These are phyloP conservation scores for Anthonomus grandis DNA, from an alignment of 1,140 invertebrate genomes.

Conservation along the genomic window DNA sequence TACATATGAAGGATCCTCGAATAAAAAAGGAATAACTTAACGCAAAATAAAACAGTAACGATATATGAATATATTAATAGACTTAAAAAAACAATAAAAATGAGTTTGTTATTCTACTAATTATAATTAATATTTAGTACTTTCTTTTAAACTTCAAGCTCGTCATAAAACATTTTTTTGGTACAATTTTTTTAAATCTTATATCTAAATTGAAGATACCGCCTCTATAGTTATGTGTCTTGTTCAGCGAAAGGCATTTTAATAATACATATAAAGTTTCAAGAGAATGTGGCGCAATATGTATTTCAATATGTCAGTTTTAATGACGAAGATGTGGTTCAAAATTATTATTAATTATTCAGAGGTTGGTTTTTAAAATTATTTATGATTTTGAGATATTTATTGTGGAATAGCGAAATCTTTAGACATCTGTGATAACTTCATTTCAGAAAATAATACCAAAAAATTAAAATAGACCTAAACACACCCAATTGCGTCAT, in stretches of 20 bases:
- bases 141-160: slow-evolving; percentile 10
- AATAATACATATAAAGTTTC: not conserved
- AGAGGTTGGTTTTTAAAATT: not conserved
- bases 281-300: not conserved
- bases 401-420: not conserved
- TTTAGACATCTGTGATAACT: too few relatives aligned
- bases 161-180: slow-evolving; percentile 10
- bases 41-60: not conserved
- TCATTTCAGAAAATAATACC: too few relatives aligned
- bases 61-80: too few relatives aligned
- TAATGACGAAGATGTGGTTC: too few relatives aligned
- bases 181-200: slow-evolving; percentile 13
- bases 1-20: slow-evolving; percentile 12
- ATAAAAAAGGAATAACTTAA: slow-evolving; percentile 7
- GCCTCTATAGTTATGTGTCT: not conserved
- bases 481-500: too few relatives aligned
- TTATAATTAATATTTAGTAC: slow-evolving; percentile 7
- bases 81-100: not conserved
- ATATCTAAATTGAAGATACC: slow-evolving; percentile 7
- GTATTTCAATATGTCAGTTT: too few relatives aligned
- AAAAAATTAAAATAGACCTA: too few relatives aligned
- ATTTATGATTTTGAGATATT: not conserved
- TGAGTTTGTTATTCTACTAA: not conserved
- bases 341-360: not conserved
- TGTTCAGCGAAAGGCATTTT: not conserved